Conservation (phyloP, 92 coral and sea anemone species). For the Siderastrea siderea region DNA sequence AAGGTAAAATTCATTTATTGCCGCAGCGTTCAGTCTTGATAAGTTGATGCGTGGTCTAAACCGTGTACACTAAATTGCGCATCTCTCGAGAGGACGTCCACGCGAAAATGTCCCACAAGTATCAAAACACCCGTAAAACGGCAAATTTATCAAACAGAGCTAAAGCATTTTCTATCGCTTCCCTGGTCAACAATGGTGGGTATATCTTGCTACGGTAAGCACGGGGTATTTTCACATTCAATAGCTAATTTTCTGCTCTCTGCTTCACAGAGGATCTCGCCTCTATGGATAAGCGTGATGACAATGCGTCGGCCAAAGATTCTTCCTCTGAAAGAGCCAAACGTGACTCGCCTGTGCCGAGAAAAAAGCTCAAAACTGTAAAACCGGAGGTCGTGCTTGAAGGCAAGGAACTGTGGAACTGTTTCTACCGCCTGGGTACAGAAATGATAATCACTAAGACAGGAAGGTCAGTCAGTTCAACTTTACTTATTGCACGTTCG, state of each 20-base stretch:
- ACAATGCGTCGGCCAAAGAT: not conserved
- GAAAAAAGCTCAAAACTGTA: constrained; percentile 27
- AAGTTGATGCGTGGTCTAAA: constrained; percentile 46
- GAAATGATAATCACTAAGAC: constrained; percentile 93
- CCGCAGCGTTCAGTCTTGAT: constrained; percentile 72
- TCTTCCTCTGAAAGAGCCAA: not conserved
- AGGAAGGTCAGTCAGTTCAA: constrained; percentile 80
- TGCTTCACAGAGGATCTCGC: constrained; percentile 23
- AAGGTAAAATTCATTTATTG: constrained; percentile 91
- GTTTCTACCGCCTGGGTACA: constrained; percentile 92
- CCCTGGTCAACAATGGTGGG: constrained; percentile 86
- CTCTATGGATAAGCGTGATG: constrained; percentile 12
- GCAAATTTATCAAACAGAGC: constrained; percentile 74
- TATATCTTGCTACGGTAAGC: not conserved
- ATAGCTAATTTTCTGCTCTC: constrained; percentile 15
- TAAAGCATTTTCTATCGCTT: constrained; percentile 90
- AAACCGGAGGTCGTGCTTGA: constrained; percentile 76
- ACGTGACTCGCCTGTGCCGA: constrained; percentile 30
- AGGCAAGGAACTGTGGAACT: constrained; percentile 90
- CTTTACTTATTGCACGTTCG: constrained; percentile 37
- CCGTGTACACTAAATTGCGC: constrained; percentile 6
- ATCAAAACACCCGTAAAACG: constrained; percentile 45
- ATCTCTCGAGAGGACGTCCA: constrained; percentile 11
- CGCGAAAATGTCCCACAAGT: constrained; percentile 21
- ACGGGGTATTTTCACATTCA: not conserved